A percentile compares a stretch with the other conserved stretches of the same genome.
Conservation (phyloP, 1,140 invertebrate species). For the Lysiphlebus fabarum region DNA sequence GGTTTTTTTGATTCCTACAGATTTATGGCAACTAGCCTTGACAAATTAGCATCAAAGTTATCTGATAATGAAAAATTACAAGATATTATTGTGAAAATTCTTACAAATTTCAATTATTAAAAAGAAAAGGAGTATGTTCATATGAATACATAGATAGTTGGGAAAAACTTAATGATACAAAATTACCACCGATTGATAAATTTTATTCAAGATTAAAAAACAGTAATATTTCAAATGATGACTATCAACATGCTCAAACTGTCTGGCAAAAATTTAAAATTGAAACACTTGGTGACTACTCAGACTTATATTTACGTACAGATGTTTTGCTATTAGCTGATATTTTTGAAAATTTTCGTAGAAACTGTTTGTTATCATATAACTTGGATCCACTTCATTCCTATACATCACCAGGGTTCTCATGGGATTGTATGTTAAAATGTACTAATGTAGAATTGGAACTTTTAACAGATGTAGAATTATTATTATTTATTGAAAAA, state of each 20-base stretch:
- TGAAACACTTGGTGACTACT: conserved; percentile 29
- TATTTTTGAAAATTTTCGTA: conserved; percentile 5
- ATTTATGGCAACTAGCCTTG: no score
- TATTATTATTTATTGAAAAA: background rate
- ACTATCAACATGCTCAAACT: no score
- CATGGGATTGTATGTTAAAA: background rate
- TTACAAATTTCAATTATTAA: no score
- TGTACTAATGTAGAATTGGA: background rate
- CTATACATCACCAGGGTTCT: background rate
- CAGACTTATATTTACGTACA: background rate
- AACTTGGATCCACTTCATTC: background rate
- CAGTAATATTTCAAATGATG: background rate
- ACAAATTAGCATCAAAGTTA: no score
- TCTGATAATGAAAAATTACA: no score
- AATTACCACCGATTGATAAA: conserved; percentile 34
- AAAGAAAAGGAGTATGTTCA: no score
- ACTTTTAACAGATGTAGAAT: background rate
- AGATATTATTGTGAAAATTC: no score
- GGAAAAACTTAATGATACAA: conserved; percentile 32
- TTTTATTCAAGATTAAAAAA: background rate
- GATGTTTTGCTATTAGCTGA: background rate
- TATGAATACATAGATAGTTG: conserved; percentile 37
- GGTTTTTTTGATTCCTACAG: no score
- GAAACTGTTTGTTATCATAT: background rate
- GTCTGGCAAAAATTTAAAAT: conserved; percentile 43